These are phyloP conservation scores for Boloria euphrosyne DNA, from an alignment of 2,888 invertebrate species.

Conservation along the genomic window DNA sequence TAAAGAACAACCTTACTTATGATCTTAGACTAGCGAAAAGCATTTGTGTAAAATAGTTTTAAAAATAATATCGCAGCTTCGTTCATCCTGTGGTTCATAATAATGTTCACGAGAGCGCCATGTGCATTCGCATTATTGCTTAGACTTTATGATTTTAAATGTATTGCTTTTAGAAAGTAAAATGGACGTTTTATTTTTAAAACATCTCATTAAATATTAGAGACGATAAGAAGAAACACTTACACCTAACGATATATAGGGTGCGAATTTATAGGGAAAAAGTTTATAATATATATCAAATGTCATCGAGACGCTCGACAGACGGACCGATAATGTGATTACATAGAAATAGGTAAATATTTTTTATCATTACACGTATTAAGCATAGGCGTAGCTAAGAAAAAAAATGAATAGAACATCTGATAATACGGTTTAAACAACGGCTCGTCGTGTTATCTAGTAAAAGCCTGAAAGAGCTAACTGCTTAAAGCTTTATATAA, in stretches of 20 bases:
- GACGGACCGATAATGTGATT: conserved; percentile 32
- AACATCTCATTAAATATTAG: conserved; percentile 57
- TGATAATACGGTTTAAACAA: background rate
- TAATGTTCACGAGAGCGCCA: conserved; percentile 56
- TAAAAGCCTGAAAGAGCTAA: background rate
- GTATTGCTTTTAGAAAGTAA: conserved; percentile 64
- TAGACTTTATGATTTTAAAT: conserved; percentile 54
- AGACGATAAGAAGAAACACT: conserved; percentile 56
- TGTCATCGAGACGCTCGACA: conserved; percentile 29
- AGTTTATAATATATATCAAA: conserved; percentile 26
- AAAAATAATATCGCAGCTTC: conserved; percentile 46
- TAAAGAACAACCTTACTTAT: no score
- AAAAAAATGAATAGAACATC: background rate
- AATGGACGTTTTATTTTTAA: conserved; percentile 63
- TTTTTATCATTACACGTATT: conserved; percentile 42
- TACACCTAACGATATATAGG: conserved; percentile 64
- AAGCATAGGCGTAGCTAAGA: conserved; percentile 24
- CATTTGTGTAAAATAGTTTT: conserved; percentile 35
- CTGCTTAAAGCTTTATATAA: conserved; percentile 5
- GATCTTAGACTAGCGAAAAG: background rate
- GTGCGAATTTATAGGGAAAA: conserved; percentile 51
- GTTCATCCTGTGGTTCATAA: conserved; percentile 47
- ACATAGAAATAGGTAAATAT: conserved; percentile 37
- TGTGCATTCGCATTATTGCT: conserved; percentile 63
- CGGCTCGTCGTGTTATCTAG: background rate